These are phyloP conservation scores for Burhinus oedicnemus DNA, from an alignment of 2,113 vertebrate species.

Conservation along the genomic window DNA sequence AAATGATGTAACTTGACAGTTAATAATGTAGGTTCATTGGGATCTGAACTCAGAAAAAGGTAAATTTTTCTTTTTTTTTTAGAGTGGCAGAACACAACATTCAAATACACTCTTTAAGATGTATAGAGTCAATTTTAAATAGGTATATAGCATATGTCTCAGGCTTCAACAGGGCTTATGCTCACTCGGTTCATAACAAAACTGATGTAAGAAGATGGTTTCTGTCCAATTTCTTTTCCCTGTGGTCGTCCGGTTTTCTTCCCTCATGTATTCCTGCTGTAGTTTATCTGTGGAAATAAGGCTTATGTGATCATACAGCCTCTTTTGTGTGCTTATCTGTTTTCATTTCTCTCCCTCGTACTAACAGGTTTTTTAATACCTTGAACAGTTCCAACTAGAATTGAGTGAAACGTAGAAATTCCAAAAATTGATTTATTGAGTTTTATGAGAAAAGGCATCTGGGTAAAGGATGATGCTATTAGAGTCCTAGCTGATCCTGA, in stretches of 20 bases:
- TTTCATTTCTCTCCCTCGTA: not conserved
- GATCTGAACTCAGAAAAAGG: not conserved
- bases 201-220: not conserved
- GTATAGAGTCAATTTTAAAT: not conserved
- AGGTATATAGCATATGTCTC: rapidly evolving
- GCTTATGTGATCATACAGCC: not conserved
- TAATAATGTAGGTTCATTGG: not conserved
- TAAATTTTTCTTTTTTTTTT: not conserved
- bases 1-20: not conserved
- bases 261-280: not conserved
- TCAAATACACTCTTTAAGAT: not conserved
- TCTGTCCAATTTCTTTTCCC: not conserved
- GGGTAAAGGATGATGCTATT: not conserved
- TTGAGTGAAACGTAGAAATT: not conserved
- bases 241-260: not conserved
- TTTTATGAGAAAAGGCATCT: not conserved
- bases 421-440: not conserved
- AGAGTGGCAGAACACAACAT: not conserved
- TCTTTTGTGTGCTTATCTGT: not conserved
- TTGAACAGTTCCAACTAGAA: not conserved
- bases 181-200: rapidly evolving
- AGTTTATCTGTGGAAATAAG: not conserved
- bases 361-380: not conserved
- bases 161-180: not conserved
- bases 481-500: not conserved